Evolutionary conservation across 2,797 vertebrate species (phyloP).

Genomic region (Sebastiscus tertius): DNA sequence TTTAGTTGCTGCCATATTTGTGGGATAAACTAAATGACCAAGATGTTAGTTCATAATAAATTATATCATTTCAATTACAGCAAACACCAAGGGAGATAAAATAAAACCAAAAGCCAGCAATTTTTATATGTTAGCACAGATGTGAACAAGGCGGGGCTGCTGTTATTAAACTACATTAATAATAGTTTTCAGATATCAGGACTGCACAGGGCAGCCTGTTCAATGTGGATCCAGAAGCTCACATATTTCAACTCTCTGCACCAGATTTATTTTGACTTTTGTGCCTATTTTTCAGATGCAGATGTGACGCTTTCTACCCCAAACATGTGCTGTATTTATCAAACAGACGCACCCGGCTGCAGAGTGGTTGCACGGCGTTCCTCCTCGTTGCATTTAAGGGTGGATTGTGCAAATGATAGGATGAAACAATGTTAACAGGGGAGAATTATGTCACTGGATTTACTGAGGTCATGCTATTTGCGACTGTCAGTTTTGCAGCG

Average conservation of each 20-base stretch:
- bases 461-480: neutral
- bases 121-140: neutral
- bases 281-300: accelerated
- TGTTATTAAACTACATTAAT: neutral
- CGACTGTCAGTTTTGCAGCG: neutral
- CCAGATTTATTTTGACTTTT: neutral
- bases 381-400: neutral
- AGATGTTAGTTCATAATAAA: neutral
- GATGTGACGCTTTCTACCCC: neutral
- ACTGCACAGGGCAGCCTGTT: neutral
- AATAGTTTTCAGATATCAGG: neutral
- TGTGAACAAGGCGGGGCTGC: neutral
- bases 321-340: neutral
- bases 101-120: neutral
- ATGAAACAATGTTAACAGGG: neutral
- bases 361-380: neutral
- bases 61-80: neutral
- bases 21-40: neutral
- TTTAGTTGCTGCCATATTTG: neutral
- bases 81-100: neutral
- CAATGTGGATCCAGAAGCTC: neutral
- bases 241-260: neutral
- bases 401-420: neutral
- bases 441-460: neutral
- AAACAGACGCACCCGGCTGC: neutral